Percentiles rank a stretch among this genome's conserved stretches.
Evolutionary conservation across 2,113 vertebrate species (phyloP).

Genomic region (Oreocharis arfaki): DNA sequence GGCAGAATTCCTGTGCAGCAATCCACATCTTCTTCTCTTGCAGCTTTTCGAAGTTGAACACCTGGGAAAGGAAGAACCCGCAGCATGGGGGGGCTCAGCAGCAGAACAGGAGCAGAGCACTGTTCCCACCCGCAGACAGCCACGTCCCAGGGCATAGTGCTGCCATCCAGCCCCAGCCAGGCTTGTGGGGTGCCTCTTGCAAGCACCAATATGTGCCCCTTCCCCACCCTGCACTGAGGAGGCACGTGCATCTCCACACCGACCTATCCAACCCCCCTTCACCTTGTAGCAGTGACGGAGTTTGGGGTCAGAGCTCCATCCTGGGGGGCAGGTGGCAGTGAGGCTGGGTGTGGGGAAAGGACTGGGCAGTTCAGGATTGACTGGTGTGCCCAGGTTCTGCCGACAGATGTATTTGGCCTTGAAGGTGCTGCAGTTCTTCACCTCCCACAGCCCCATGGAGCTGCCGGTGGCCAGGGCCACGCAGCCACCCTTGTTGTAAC

Average conservation of each 20-base stretch:
- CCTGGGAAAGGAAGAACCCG: slow-evolving; percentile 61
- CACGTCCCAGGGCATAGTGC: fast-evolving
- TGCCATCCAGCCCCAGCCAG: not conserved
- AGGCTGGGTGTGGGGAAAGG: slow-evolving; percentile 87
- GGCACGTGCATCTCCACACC: fast-evolving
- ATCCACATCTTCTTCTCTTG: slow-evolving; percentile 89
- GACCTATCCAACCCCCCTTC: not conserved
- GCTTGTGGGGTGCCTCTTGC: not conserved
- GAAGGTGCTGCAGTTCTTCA: slow-evolving; percentile 78
- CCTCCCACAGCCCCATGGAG: slow-evolving; percentile 91
- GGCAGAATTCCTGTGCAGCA: slow-evolving; percentile 84
- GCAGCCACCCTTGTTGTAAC: slow-evolving; percentile 81
- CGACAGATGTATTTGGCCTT: slow-evolving; percentile 94
- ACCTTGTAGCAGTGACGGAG: slow-evolving; percentile 96
- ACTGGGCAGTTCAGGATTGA: slow-evolving; percentile 77
- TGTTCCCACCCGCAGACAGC: fast-evolving
- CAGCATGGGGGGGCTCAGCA: not conserved
- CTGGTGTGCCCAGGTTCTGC: slow-evolving; percentile 82
- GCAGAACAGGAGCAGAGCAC: not conserved
- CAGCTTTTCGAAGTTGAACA: slow-evolving; percentile 81
- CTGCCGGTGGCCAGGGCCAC: slow-evolving; percentile 87
- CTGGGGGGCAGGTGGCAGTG: slow-evolving; percentile 79
- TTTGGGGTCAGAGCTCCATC: slow-evolving; percentile 83
- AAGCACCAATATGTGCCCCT: not conserved
- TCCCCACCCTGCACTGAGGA: not conserved